Conservation (phyloP, 2,113 vertebrate species). For the Sphyrna mokarran region DNA sequence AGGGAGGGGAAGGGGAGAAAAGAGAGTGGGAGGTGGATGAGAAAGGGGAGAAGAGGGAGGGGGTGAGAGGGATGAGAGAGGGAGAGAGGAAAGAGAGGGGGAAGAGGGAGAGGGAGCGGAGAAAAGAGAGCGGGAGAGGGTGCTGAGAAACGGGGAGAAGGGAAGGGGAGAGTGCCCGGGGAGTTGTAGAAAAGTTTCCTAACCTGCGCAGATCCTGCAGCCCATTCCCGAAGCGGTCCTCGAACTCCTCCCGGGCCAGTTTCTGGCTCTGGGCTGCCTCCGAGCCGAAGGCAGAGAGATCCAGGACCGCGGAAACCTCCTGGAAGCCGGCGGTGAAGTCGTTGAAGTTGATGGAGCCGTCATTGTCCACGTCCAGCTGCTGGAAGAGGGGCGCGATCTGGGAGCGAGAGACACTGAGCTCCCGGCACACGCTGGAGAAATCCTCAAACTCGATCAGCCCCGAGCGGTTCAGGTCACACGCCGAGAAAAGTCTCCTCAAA, state of each 20-base stretch:
- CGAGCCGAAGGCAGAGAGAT: constrained; percentile 46
- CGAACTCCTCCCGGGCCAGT: constrained; percentile 55
- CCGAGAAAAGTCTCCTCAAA: constrained; percentile 57
- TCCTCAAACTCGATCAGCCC: constrained; percentile 62
- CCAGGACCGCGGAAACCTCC: constrained; percentile 56
- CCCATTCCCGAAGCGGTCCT: constrained; percentile 48
- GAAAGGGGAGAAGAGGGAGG: no score
- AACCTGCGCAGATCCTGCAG: constrained; percentile 54
- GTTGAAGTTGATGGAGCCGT: constrained; percentile 58
- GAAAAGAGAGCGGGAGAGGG: neutral
- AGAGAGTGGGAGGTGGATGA: neutral
- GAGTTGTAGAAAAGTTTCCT: no score
- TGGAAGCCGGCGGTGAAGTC: constrained; percentile 57
- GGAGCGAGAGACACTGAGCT: constrained; percentile 52
- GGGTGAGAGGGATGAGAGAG: neutral
- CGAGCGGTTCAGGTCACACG: constrained; percentile 62
- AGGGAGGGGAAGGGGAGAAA: neutral
- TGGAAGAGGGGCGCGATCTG: constrained; percentile 54
- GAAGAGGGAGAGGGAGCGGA: neutral
- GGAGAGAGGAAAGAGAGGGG: neutral
- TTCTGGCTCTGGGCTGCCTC: constrained; percentile 36
- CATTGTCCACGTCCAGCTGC: constrained; percentile 54
- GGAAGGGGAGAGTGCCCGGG: no score
- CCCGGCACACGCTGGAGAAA: constrained; percentile 57
- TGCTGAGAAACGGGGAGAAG: no score